phyloP scores from a whole-genome alignment of 1,140 invertebrate species.

The Philaenus spumarius region DNA sequence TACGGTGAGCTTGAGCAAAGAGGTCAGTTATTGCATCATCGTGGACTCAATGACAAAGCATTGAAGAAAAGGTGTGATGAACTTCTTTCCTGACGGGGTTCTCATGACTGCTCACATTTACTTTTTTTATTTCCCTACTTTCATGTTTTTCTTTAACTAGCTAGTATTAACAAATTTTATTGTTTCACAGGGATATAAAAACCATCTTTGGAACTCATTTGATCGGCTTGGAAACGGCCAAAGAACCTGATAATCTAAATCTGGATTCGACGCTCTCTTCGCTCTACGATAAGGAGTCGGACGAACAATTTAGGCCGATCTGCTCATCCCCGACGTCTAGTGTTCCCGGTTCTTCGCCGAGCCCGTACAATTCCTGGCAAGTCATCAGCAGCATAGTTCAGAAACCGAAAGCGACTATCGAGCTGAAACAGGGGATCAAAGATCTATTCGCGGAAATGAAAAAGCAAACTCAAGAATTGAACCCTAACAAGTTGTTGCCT shows the following conservation, averaged over 20 bases:
- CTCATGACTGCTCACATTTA: no score
- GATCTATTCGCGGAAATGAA: no score
- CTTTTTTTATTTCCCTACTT: not conserved
- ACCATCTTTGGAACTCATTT: not conserved
- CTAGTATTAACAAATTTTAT: not conserved
- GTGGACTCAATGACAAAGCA: no score
- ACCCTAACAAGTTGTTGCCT: not conserved
- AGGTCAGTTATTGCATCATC: no score
- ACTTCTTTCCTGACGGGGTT: no score
- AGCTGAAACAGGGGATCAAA: not conserved
- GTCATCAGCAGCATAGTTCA: constrained; percentile 5
- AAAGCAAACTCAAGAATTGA: not conserved
- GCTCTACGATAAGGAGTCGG: not conserved
- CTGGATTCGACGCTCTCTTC: not conserved
- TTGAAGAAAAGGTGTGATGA: no score
- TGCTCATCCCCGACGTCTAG: constrained; percentile 11
- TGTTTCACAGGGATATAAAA: not conserved
- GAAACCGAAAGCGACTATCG: not conserved
- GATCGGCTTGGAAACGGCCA: not conserved
- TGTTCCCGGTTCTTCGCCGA: constrained; percentile 1
- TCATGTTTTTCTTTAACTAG: not conserved
- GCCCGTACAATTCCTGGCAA: constrained; percentile 12
- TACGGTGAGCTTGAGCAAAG: no score
- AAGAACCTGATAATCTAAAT: not conserved
- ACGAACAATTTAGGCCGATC: not conserved